These are phyloP conservation scores for Ursus arctos DNA, from an alignment of 2,113 vertebrate species.

Conservation along the genomic window DNA sequence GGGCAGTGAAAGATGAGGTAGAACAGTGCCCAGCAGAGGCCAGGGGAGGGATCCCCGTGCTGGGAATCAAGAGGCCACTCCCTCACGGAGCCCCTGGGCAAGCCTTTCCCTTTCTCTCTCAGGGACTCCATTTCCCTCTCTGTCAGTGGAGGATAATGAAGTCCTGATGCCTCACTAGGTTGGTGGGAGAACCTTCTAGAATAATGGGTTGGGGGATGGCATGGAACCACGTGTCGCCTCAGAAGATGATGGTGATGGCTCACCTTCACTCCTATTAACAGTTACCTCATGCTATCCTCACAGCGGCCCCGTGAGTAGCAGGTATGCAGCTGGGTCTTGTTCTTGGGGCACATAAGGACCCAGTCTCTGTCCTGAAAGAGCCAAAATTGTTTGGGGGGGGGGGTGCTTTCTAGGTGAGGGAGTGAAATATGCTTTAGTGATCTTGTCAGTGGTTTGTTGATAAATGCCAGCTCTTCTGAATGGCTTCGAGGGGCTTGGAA, in stretches of 20 bases:
- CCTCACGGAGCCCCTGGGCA: not conserved
- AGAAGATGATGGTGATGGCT: not conserved
- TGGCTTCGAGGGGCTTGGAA: not conserved
- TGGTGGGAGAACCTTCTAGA: not conserved
- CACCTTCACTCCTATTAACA: not conserved
- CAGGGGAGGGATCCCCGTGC: not conserved
- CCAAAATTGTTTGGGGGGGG: fast-evolving
- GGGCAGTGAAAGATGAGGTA: not conserved
- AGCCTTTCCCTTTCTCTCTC: no score
- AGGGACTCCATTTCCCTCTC: not conserved
- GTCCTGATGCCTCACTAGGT: not conserved
- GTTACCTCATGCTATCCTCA: not conserved
- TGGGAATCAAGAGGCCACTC: not conserved
- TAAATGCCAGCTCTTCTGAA: not conserved
- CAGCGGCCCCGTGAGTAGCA: not conserved
- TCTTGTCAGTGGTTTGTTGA: not conserved
- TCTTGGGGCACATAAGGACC: no score
- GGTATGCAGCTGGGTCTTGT: fast-evolving
- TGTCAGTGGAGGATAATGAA: not conserved
- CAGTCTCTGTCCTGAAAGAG: not conserved
- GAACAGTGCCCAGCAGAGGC: not conserved
- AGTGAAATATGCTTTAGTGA: not conserved
- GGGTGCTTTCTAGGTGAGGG: not conserved
- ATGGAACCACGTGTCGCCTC: no score
- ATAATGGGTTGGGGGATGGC: not conserved